Evolutionary conservation across 2,113 vertebrate species (phyloP), one percentile per base, ranked within the genome.

Genomic region (Falco punctatus): DNA sequence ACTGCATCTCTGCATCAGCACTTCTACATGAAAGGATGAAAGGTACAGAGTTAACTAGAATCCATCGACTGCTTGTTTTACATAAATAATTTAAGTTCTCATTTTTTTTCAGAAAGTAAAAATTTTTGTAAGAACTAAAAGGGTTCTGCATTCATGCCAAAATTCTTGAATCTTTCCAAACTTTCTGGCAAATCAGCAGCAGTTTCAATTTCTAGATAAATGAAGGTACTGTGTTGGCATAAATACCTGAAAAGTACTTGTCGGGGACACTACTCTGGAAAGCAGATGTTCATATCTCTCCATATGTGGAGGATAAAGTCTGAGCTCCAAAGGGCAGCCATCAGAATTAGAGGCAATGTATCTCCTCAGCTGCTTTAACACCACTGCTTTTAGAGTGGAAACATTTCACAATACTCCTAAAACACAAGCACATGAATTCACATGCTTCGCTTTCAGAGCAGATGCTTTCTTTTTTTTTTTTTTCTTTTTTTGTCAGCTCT

Each of bases 291-390:
- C 62, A 7, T 67, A 44, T 81, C 33, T 91, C 74, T 91, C 9
- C 58, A 84, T 90, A 94, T 67, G 55, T 83, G 83, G 87, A 96
- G 42, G 84, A 65, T 90, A 57, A 91, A 80, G 61, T 33, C 82
- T 64, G 62, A 88, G 28, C 59, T 96, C 95, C 91, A 95, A 81
- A 97, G 81, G 82, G 71, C 85, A 81, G 48, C 35, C 75, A 86
- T 35, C 38, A 82, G 44, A 59, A 30, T 66, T 42, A 52, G 2
- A 27, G 20, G 46, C n/a, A 94, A 49, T 46, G 30, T 12, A 35
- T 81, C 66, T 93, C 73, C 58, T 84, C 92, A 93, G 74, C 83
- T 97, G 88, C 79, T 97, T 88, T 71, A 49, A 73, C 62, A 74
- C 38, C 38, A 51, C 59, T 54, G n/a, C 42, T 81, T 90, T 86